Percentiles rank a stretch among this genome's conserved stretches.
Evolutionary conservation across 2,797 vertebrate genomes (phyloP).

Genomic region (Parotocinclus haroldoi): DNA sequence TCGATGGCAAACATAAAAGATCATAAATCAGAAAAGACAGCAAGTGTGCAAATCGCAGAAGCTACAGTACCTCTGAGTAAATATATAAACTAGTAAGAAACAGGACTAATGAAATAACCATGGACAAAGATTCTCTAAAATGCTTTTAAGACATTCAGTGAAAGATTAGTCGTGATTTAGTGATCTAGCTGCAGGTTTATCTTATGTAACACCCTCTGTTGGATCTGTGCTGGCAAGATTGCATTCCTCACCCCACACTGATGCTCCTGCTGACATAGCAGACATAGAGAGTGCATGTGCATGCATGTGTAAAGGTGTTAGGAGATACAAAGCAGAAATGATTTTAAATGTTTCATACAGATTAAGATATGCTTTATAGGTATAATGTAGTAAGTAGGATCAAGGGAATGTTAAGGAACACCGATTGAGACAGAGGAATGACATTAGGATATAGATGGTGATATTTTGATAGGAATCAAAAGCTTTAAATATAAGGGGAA

Average conservation of each 20-base stretch:
- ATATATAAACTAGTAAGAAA: no score
- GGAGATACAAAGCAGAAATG: background rate
- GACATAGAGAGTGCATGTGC: constrained; percentile 10
- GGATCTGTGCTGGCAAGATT: constrained; percentile 23
- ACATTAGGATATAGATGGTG: no score
- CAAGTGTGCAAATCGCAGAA: background rate
- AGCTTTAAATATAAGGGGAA: no score
- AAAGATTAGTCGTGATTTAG: background rate
- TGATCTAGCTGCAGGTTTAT: background rate
- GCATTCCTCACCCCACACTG: constrained; percentile 2
- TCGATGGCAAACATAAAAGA: background rate
- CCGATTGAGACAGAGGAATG: no score
- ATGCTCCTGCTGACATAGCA: constrained; percentile 20
- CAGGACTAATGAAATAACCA: background rate
- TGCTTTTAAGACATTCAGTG: background rate
- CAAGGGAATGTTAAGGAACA: background rate
- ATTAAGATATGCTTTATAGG: background rate
- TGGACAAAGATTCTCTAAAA: background rate
- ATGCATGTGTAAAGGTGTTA: constrained; percentile 3
- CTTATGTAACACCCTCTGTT: constrained; percentile 24
- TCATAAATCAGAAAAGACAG: no score
- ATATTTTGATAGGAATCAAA: no score
- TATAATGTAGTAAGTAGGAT: background rate
- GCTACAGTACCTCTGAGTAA: background rate
- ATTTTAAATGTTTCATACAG: background rate